Evolutionary conservation across 2,113 vertebrate genomes (phyloP).

Genomic region (Chiloscyllium plagiosum): DNA sequence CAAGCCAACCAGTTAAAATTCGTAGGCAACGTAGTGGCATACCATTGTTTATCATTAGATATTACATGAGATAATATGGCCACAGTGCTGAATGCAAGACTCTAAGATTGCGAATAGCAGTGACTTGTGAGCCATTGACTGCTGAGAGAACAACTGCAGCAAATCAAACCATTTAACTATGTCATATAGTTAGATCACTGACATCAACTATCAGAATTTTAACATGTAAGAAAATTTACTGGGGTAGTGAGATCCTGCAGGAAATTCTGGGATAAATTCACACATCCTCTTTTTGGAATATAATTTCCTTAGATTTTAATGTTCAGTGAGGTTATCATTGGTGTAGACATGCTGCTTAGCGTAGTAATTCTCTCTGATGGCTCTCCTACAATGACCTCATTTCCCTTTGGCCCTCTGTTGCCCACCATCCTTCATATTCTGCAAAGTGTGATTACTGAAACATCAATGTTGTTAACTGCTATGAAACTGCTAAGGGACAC

Average conservation of each 20-base stretch:
- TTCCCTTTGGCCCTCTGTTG: not conserved
- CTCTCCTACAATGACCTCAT: not conserved
- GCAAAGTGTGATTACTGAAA: no score
- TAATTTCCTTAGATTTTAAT: not conserved
- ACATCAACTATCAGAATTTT: not conserved
- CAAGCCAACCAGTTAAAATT: not conserved
- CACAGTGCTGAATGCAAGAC: not conserved
- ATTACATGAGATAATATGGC: not conserved
- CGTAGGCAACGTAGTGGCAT: not conserved
- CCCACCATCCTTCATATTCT: no score
- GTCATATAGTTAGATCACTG: not conserved
- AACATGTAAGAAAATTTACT: not conserved
- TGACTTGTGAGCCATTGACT: not conserved
- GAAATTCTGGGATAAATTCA: not conserved
- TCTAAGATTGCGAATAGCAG: not conserved
- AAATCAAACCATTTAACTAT: not conserved
- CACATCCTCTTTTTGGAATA: not conserved
- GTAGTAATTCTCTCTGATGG: not conserved
- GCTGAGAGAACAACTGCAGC: not conserved
- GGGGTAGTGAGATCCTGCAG: not conserved
- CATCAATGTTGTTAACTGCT: not conserved
- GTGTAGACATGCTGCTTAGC: not conserved
- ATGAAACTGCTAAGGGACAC: not conserved
- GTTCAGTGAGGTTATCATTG: not conserved
- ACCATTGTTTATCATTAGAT: not conserved